Conservation (phyloP, 2,797 vertebrate species). For the Gobio occitaniae region DNA sequence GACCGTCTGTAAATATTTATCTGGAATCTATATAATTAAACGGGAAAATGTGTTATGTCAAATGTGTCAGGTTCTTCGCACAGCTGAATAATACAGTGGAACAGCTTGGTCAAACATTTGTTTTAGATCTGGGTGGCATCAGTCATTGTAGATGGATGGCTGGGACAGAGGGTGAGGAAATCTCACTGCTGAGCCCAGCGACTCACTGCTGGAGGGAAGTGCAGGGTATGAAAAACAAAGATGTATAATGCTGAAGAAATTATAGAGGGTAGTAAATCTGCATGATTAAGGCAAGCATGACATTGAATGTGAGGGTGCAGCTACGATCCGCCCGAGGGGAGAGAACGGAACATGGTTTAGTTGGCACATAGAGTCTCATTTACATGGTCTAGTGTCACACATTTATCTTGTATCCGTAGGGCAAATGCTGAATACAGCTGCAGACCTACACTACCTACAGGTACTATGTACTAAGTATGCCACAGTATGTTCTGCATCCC, state of each 20-base stretch:
- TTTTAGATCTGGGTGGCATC: conserved; percentile 62
- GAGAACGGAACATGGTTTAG: conserved; percentile 7
- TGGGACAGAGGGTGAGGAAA: conserved; percentile 43
- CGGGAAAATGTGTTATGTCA: conserved; percentile 76
- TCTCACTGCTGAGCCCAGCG: conserved; percentile 34
- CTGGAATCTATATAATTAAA: conserved; percentile 81
- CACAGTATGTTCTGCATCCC: conserved; percentile 17
- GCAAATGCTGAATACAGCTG: conserved; percentile 18
- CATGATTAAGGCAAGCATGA: conserved; percentile 33
- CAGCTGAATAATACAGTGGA: conserved; percentile 71
- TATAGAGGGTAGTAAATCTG: conserved; percentile 33
- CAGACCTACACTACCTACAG: conserved; percentile 18
- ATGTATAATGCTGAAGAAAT: conserved; percentile 21
- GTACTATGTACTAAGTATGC: conserved; percentile 5
- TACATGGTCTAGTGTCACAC: conserved; percentile 31
- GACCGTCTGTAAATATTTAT: conserved; percentile 82
- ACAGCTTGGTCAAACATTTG: conserved; percentile 80
- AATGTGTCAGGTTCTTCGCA: conserved; percentile 64
- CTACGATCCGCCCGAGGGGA: not conserved
- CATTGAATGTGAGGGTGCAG: conserved; percentile 38
- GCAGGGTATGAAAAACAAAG: conserved; percentile 38
- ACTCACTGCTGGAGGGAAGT: conserved; percentile 22
- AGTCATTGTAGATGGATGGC: conserved; percentile 53
- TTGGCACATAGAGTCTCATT: conserved; percentile 41
- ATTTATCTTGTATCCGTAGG: conserved; percentile 31